These are phyloP conservation scores for Hippocampus comes DNA, from an alignment of 2,113 vertebrate genomes.

Conservation along the genomic window DNA sequence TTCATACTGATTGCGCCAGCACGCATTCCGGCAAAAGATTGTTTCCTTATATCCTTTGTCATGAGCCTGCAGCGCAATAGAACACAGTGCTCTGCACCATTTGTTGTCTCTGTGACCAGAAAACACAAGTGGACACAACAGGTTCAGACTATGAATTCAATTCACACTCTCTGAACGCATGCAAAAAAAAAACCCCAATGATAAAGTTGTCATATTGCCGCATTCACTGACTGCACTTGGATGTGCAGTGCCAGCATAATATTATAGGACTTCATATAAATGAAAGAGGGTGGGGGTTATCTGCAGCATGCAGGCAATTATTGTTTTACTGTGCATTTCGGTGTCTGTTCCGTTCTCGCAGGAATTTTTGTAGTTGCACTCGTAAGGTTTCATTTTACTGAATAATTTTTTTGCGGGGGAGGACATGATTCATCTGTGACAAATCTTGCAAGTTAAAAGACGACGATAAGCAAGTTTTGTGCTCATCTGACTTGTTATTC, in stretches of 20 bases:
- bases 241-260: neutral
- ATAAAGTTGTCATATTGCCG: neutral
- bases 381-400: neutral
- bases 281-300: neutral
- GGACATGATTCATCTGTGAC: neutral
- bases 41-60: neutral
- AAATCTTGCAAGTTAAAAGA: neutral
- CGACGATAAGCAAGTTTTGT: neutral
- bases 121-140: neutral
- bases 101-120: neutral
- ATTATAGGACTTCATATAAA: neutral
- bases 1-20: neutral
- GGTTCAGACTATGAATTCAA: neutral
- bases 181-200: neutral
- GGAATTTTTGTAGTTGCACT: neutral
- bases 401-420: neutral
- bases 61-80: neutral
- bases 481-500: neutral
- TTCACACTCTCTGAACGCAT: neutral
- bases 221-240: neutral
- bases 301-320: neutral
- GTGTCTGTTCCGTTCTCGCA: neutral
- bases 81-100: neutral
- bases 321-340: neutral
- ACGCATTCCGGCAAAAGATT: neutral